These are phyloP conservation scores for Taenaris catops DNA, from an alignment of 2,888 invertebrate genomes.

Conservation along the genomic window DNA sequence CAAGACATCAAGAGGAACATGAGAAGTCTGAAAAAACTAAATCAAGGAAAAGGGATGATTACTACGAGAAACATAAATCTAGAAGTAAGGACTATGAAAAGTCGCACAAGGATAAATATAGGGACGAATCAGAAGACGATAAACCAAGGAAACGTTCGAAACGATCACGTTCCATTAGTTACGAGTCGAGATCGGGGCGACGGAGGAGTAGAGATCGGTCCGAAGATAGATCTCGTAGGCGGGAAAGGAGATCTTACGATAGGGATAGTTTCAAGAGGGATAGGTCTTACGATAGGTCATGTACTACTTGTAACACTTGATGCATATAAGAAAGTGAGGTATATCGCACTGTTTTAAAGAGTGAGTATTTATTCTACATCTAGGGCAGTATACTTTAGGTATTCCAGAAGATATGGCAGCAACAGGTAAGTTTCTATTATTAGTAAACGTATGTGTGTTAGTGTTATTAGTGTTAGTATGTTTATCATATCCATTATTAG, in stretches of 20 bases:
- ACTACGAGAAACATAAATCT: constrained; percentile 50
- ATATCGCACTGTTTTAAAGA: too few relatives aligned
- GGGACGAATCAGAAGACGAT: constrained; percentile 61
- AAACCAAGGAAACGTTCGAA: constrained; percentile 49
- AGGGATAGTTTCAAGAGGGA: constrained; percentile 38
- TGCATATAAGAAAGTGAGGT: too few relatives aligned
- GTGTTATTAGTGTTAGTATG: too few relatives aligned
- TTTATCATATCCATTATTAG: too few relatives aligned
- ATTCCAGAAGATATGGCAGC: too few relatives aligned
- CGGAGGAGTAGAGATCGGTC: constrained; percentile 39
- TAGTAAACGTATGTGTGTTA: too few relatives aligned
- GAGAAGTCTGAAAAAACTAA: constrained; percentile 42
- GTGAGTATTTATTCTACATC: too few relatives aligned
- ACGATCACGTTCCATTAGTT: constrained; percentile 57
- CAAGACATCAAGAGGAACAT: constrained; percentile 47
- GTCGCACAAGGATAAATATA: constrained; percentile 48
- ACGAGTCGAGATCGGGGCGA: constrained; percentile 49
- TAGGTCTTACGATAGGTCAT: constrained; percentile 40
- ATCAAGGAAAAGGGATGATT: constrained; percentile 46
- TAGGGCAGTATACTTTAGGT: too few relatives aligned
- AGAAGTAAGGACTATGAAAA: constrained; percentile 51
- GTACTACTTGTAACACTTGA: too few relatives aligned
- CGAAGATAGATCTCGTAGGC: constrained; percentile 42
- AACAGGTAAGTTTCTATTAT: too few relatives aligned
- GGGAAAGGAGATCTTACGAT: constrained; percentile 47